Evolutionary conservation across 2,113 vertebrate genomes (phyloP).

Genomic region (Kryptolebias marmoratus): DNA sequence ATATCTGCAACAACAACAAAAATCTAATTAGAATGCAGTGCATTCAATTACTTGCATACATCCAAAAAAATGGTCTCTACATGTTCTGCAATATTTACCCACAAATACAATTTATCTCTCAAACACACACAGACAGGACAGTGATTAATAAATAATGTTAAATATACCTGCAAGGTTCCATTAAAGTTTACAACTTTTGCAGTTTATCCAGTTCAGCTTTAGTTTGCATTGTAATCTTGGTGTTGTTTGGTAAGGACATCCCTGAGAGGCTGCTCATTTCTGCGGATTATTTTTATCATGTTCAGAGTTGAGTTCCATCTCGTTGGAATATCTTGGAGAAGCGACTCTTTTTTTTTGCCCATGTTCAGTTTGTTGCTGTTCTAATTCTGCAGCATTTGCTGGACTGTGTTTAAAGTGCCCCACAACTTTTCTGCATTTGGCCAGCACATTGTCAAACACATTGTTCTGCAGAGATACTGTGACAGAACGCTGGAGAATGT

Average conservation of each 20-base stretch:
- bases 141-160: not conserved
- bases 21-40: too few relatives aligned
- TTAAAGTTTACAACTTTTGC: not conserved
- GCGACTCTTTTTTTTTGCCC: not conserved
- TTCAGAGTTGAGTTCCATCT: not conserved
- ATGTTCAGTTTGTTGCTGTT: not conserved
- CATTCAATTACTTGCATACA: too few relatives aligned
- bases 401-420: not conserved
- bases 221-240: not conserved
- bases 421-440: not conserved
- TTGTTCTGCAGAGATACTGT: not conserved
- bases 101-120: too few relatives aligned
- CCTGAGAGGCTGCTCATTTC: not conserved
- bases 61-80: too few relatives aligned
- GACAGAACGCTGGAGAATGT: constrained; percentile 1
- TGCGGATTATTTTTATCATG: not conserved
- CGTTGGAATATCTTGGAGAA: not conserved
- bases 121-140: not conserved
- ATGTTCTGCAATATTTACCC: too few relatives aligned
- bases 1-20: not conserved
- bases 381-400: not conserved
- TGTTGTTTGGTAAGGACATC: not conserved
- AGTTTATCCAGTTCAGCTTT: not conserved
- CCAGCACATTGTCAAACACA: not conserved
- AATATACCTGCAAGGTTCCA: not conserved